Evolutionary conservation across 2,797 vertebrate genomes (phyloP).

Genomic region (Serranus cabrilla): DNA sequence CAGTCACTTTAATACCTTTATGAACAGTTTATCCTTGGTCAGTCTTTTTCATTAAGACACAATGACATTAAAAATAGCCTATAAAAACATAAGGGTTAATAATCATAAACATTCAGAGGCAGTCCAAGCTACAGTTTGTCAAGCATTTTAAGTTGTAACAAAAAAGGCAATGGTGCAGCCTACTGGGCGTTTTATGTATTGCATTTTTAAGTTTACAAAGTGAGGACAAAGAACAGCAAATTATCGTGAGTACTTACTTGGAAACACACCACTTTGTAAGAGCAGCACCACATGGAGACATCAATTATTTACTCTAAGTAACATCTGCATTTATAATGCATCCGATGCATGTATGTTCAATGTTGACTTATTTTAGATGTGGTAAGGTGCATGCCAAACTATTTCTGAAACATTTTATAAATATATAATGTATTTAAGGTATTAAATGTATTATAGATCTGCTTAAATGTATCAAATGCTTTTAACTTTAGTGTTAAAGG

Average conservation of each 20-base stretch:
- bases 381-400: not conserved
- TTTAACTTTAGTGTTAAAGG: not conserved
- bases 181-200: conserved; percentile 55
- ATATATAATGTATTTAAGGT: not conserved
- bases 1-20: not conserved
- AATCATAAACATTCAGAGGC: not conserved
- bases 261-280: not conserved
- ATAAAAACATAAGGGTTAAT: not conserved
- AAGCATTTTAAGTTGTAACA: not conserved
- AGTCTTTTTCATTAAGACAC: not conserved
- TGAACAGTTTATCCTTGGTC: not conserved
- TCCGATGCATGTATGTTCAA: not conserved
- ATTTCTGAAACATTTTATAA: not conserved
- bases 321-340: not conserved
- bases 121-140: not conserved
- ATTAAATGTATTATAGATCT: not conserved
- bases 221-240: not conserved
- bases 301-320: not conserved
- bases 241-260: not conserved
- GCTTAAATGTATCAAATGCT: not conserved
- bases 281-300: not conserved
- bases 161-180: conserved; percentile 55
- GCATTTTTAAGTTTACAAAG: not conserved
- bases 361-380: not conserved
- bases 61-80: not conserved